These are phyloP conservation scores for Pterois miles DNA, from an alignment of 2,797 vertebrate species.

Conservation along the genomic window DNA sequence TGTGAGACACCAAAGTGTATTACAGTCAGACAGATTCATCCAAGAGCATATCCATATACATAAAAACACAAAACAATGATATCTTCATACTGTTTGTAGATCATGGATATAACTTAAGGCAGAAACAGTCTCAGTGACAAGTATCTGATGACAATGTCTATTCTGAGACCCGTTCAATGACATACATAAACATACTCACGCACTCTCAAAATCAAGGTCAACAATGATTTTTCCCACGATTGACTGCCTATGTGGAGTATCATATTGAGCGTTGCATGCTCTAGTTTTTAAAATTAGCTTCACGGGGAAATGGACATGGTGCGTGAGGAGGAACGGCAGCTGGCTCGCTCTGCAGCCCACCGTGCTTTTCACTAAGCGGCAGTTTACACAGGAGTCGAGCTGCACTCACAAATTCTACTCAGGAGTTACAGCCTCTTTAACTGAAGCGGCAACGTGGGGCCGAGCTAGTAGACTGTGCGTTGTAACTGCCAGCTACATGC, in stretches of 20 bases:
- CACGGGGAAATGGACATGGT: conserved; percentile 47
- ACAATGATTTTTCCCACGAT: conserved; percentile 70
- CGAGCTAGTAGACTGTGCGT: background rate
- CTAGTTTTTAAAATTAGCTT: conserved; percentile 69
- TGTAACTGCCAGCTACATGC: conserved; percentile 29
- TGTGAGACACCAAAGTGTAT: conserved; percentile 57
- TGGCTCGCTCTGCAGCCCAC: conserved; percentile 25
- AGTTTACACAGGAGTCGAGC: conserved; percentile 9
- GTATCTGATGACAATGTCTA: conserved; percentile 5
- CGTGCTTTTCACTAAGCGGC: conserved; percentile 30
- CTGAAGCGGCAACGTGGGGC: conserved; percentile 13
- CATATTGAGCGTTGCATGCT: conserved; percentile 64
- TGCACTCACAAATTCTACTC: conserved; percentile 10
- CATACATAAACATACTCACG: conserved; percentile 5
- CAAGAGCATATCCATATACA: background rate
- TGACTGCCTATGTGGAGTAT: conserved; percentile 51
- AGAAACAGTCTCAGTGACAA: background rate
- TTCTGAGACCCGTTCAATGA: conserved; percentile 9
- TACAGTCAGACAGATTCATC: background rate
- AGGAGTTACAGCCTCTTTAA: conserved; percentile 50
- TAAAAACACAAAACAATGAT: background rate
- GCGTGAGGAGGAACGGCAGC: conserved; percentile 59
- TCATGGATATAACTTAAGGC: background rate
- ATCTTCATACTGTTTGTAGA: background rate
- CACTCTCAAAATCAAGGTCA: conserved; percentile 64